Base-by-base conservation (phyloP, 2,113 vertebrate genomes). In the Probosciger aterrimus region DNA sequence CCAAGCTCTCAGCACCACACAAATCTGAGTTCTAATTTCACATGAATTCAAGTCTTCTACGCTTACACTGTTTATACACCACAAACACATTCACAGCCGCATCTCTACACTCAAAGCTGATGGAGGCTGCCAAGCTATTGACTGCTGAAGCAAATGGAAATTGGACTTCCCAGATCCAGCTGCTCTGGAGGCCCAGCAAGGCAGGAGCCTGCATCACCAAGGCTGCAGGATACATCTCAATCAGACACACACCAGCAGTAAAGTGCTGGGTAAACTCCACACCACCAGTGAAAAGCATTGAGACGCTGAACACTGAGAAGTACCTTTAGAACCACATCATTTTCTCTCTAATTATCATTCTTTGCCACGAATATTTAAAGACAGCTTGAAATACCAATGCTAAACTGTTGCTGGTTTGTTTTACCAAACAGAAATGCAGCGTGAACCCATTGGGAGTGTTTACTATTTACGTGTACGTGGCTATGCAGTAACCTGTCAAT, bases 181-280 rank as follows among this genome's bases (percentile, higher is more conserved):
- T 60, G 92, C 88, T 91, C 91, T 70, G 73, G 82, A 88, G 92
- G 57, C 35, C 12, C 64, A n/a, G 83, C 41, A 28, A 92, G 68
- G 91, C 83, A 43, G 55, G 35, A 74, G 82, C 64, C 71, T 55
- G 44, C 53, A 62, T 57, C 37, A 2, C 64, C 82, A 27, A 19
- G 91, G 91, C 83, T 86, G 74, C 43, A 68, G 89, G 77, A 95
- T 60, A 91, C 70, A 71, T 68, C 94, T 97, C 93, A 84, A 91
- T 92, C 95, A 91, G 60, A 39, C 62, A 24, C 83, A 5, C 1
- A n/a, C 71, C 63, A 82, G 60, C 88, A 44, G 24, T 2, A 67
- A 57, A 74, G 37, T 41, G 19, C 57, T 4, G 18, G 33, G 31
- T 31, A 77, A 95, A 69, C 11, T 86, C 78, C 70, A 30, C 47